Evolutionary conservation across 2,797 vertebrate genomes (phyloP).

Genomic region (Siniperca obscura): DNA sequence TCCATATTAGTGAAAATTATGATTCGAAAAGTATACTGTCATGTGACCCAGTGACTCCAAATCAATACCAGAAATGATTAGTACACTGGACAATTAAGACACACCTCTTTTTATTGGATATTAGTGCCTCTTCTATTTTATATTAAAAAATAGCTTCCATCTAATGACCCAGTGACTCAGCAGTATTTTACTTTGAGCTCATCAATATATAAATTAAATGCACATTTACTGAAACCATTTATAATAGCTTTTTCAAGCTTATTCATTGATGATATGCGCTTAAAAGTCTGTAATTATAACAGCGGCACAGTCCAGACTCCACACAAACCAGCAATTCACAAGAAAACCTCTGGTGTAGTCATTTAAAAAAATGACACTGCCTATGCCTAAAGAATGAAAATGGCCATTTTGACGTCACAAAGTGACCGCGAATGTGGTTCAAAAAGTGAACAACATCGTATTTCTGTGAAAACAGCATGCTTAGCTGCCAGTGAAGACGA

Average conservation of each 20-base stretch:
- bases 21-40: no score
- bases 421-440: not conserved
- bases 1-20: no score
- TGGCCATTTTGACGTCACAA: not conserved
- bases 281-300: not conserved
- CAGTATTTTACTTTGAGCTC: not conserved
- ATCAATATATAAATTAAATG: not conserved
- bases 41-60: no score
- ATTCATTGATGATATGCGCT: not conserved
- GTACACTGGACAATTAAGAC: no score
- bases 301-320: not conserved
- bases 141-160: no score
- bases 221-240: not conserved
- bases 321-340: not conserved
- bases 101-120: no score
- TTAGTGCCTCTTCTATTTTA: no score
- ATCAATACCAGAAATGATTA: no score
- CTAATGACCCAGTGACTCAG: no score
- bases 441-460: not conserved
- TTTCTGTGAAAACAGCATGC: not conserved
- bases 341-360: not conserved
- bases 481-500: conserved; percentile 22
- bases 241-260: not conserved
- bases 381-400: no score
- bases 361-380: not conserved